Percentiles rank a stretch among this genome's conserved stretches.
Evolutionary conservation across 1,140 invertebrate species (phyloP).

Genomic region (Bombus superbus): DNA sequence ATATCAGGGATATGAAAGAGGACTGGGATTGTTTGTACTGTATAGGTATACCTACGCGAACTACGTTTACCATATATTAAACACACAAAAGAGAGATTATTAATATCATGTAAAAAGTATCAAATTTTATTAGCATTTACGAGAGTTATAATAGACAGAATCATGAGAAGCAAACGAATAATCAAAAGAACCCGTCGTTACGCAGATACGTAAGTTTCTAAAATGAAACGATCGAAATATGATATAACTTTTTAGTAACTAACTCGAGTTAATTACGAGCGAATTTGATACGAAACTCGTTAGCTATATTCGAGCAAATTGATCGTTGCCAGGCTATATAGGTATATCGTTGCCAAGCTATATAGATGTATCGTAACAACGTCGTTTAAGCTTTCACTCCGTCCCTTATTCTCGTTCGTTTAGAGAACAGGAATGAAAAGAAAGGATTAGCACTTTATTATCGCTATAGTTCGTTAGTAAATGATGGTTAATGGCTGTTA

Average conservation of each 20-base stretch:
- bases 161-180: neutral
- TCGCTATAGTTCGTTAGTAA: slow-evolving; percentile 24
- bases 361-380: neutral
- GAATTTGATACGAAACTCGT: slow-evolving; percentile 10
- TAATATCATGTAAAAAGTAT: neutral
- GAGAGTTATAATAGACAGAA: slow-evolving; percentile 16
- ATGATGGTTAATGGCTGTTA: slow-evolving; percentile 37
- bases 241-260: neutral
- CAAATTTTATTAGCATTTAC: slow-evolving; percentile 40
- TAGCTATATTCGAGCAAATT: slow-evolving; percentile 5
- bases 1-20: slow-evolving; percentile 34
- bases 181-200: slow-evolving; percentile 7
- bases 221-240: neutral
- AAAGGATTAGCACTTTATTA: slow-evolving; percentile 23
- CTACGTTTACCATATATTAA: slow-evolving; percentile 44
- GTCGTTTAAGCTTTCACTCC: neutral
- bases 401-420: neutral
- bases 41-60: slow-evolving; percentile 33
- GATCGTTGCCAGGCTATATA: slow-evolving; percentile 1
- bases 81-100: slow-evolving; percentile 17
- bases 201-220: neutral
- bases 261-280: neutral
- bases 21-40: slow-evolving; percentile 33
- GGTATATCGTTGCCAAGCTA: neutral
- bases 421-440: neutral